Evolutionary conservation across 2,888 invertebrate species (phyloP).

Genomic region (Phyto melanocephala): DNA sequence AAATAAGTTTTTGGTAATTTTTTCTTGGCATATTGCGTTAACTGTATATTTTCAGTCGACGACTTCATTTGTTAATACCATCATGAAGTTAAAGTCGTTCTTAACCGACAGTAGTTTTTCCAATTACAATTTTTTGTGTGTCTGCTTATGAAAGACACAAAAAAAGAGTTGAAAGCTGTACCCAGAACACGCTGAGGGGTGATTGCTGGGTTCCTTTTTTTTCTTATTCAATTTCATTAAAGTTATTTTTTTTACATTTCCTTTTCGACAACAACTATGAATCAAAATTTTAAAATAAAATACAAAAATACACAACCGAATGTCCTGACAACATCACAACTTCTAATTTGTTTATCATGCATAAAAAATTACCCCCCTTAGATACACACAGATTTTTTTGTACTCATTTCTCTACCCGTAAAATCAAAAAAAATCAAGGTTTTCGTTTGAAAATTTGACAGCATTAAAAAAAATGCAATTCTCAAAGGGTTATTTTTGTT

Average conservation of each 20-base stretch:
- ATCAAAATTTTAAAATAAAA: conserved; percentile 39
- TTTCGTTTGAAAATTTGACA: conserved; percentile 27
- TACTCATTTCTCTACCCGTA: not conserved
- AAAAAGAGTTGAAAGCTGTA: conserved; percentile 65
- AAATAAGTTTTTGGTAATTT: too few relatives aligned
- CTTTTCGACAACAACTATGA: conserved; percentile 43
- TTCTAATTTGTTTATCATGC: conserved; percentile 64
- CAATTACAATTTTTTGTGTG: not conserved
- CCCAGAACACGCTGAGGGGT: conserved; percentile 59
- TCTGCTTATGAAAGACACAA: not conserved
- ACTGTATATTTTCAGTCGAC: too few relatives aligned
- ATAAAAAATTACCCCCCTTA: conserved; percentile 64
- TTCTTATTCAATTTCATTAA: conserved; percentile 37
- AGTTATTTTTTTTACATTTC: conserved; percentile 22
- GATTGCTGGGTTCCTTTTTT: conserved; percentile 29
- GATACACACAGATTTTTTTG: conserved; percentile 7
- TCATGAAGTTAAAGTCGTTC: not conserved
- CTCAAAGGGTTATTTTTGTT: conserved; percentile 60
- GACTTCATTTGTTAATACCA: too few relatives aligned
- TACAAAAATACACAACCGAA: conserved; percentile 25
- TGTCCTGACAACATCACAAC: conserved; percentile 63
- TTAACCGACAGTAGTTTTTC: not conserved
- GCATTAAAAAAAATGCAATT: conserved; percentile 13
- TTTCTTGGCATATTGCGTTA: too few relatives aligned
- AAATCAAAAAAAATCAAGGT: conserved; percentile 11